phyloP scores from a whole-genome alignment of 2,113 vertebrate species.

The Pachycephala philippinensis region DNA sequence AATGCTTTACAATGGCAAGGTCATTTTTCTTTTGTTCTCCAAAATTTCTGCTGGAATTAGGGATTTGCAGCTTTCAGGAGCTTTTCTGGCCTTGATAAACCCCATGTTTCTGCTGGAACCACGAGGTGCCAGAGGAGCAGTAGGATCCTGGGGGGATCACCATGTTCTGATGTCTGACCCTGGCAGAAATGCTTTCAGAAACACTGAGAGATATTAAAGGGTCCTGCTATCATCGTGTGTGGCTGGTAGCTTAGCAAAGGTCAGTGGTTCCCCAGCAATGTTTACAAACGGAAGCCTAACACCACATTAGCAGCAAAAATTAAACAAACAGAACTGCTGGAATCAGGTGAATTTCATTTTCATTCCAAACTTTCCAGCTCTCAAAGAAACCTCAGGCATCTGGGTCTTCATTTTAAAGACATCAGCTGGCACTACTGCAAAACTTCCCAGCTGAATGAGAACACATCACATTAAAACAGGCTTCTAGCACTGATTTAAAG shows the following conservation, averaged over 20 bases:
- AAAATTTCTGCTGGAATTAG: background rate
- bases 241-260: background rate
- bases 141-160: background rate
- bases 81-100: background rate
- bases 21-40: background rate
- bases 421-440: background rate
- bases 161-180: background rate
- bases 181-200: background rate
- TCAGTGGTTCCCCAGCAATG: background rate
- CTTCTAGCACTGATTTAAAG: background rate
- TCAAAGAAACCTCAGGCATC: background rate
- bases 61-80: background rate
- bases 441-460: background rate
- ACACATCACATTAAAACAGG: background rate
- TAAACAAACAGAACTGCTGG: background rate
- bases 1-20: background rate
- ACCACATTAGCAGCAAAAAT: background rate
- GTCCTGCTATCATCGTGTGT: accelerated
- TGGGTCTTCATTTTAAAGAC: background rate
- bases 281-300: background rate
- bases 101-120: background rate
- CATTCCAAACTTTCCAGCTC: background rate
- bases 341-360: background rate
- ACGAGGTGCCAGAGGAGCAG: background rate
- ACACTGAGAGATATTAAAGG: background rate